Conservation (phyloP, 1,140 invertebrate genomes). For the Theocolax elegans region DNA sequence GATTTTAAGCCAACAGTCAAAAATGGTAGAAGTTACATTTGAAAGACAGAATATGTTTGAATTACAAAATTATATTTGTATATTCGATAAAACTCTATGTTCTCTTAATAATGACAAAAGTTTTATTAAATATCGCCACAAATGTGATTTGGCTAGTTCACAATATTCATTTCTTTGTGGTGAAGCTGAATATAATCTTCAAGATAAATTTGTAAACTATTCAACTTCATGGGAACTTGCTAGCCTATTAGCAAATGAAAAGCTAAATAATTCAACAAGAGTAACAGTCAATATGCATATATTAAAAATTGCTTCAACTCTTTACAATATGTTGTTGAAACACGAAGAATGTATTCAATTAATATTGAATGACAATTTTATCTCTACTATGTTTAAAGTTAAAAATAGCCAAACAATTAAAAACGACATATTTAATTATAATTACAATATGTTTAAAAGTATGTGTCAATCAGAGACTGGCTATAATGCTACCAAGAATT, state of each 20-base stretch:
- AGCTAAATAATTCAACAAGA: background rate
- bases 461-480: too few species aligned
- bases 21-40: background rate
- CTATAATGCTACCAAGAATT: too few species aligned
- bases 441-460: background rate
- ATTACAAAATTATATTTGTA: too few species aligned
- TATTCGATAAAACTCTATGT: too few species aligned
- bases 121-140: too few species aligned
- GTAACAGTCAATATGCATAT: constrained; percentile 1
- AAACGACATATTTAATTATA: background rate
- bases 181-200: background rate
- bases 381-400: background rate
- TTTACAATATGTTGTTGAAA: background rate
- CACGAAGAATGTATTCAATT: background rate
- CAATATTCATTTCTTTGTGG: background rate
- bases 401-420: background rate
- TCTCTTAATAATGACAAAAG: too few species aligned
- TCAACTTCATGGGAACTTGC: background rate
- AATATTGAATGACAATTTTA: background rate
- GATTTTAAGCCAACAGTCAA: background rate
- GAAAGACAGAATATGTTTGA: background rate
- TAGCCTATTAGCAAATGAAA: background rate
- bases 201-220: background rate
- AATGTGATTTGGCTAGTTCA: too few species aligned
- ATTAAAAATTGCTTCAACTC: background rate